Evolutionary conservation across 2,113 vertebrate genomes (phyloP), one percentile per base, ranked within the genome.

Genomic region (Halichoeres trimaculatus): DNA sequence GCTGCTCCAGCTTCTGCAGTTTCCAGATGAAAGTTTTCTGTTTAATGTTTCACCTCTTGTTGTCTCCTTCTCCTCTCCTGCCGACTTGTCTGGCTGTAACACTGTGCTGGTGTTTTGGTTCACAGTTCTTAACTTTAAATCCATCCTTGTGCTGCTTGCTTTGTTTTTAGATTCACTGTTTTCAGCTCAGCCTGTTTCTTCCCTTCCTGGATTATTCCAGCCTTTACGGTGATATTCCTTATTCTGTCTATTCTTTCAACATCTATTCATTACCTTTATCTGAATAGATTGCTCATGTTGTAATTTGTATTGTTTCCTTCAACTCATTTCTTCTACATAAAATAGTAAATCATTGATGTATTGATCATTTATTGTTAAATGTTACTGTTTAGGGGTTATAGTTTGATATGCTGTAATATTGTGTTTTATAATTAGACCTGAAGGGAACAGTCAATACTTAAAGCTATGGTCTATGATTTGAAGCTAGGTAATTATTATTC

Each of bases 111-210:
- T 48, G 4, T 73, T 56, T 67, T 50, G 56, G 30, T 76, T 80
- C 65, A 60, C 55, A 34, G 63, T 79, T 51, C 74, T 22, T 72
- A 58, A 59, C 66, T 72, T 70, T 54, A 45, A 74, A 78, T 60
- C 53, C 36, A 45, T 72, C 70, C 48, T 38, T 30, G 34, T 30
- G 74, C 36, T 13, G 50, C 65, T 83, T 59, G 48, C 65, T 75
- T 75, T 78, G 41, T 51, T 77, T n/a, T 68, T 58, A 76, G 67
- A 65, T 48, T 53, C 23, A 2, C 48, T 59, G 45, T 78, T 73
- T 66, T 51, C 54, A 36, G 22, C 53, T 68, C 64, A 14, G 47
- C 24, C 52, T 53, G 20, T 80, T 78, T 71, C 53, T 58, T 43
- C 73, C 9, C 12, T 45, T 67, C 26, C 70, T 66, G 53, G 58